Evolutionary conservation across 2,888 invertebrate species (phyloP), one percentile per base, ranked within the genome.

Genomic region (Mesoligia furuncula): DNA sequence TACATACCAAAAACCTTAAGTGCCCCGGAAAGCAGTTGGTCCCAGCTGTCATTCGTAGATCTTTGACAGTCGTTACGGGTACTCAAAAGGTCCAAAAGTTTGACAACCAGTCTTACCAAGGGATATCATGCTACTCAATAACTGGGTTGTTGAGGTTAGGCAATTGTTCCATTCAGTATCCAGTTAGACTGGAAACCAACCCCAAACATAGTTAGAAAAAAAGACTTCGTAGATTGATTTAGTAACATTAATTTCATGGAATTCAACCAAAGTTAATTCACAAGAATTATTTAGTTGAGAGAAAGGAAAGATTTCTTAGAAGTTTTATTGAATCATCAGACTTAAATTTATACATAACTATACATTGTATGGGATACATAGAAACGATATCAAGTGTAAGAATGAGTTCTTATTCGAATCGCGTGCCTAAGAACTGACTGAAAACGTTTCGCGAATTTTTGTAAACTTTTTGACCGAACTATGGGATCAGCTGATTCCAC

Each of bases 271-370:
- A 42, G 64, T 42, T n/a, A 54, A 36, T 69, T 27, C 31, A 1
- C 8, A 65, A 64, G 27, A 69, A 82, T 24, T 17, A 17, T 39
- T 17, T 59, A 31, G 54, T 61, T 61, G 36, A 31, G 20, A 67
- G 67, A 57, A 75, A 67, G 9, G 15, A 24, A 57, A 61, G 31
- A 80, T n/a, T 80, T 69, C 65, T 66, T 20, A 48, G 69, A 80
- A 80, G 7, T 27, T 7, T 24, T 42, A n/a, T 17, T 68, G 67
- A 81, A 51, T 61, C 77, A 69, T 20, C 24, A 9, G 17, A 31
- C n/a, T 20, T 42, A 64, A 31, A 36, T n/a, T n/a, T n/a, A n/a
- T 62, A 48, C n/a, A 20, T 59, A n/a, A 3, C 1, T 39, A 20
- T 54, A 73, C 31, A 66, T 59, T 45, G 24, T 66, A 42, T 27